These are phyloP conservation scores for Artemisiospiza belli DNA, from an alignment of 2,113 vertebrate genomes.

Conservation along the genomic window DNA sequence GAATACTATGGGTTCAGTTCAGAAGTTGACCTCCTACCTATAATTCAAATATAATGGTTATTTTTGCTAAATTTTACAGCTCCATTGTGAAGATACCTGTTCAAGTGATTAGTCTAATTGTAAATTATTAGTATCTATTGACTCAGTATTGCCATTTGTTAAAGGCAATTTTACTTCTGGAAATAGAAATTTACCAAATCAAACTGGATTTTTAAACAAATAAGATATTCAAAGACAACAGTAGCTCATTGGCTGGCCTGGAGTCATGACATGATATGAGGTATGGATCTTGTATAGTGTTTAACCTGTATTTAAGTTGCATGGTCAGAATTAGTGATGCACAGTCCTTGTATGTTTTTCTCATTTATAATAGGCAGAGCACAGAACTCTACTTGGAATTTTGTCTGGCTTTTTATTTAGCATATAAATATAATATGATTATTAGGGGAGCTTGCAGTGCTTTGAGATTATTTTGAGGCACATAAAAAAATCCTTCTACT, in stretches of 20 bases:
- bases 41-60: not conserved
- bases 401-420: not conserved
- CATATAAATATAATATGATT: not conserved
- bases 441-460: not conserved
- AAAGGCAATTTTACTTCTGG: not conserved
- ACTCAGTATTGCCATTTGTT: not conserved
- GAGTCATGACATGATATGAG: not conserved
- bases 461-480: not conserved
- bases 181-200: not conserved
- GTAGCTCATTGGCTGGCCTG: not conserved
- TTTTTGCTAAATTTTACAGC: not conserved
- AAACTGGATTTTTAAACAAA: not conserved
- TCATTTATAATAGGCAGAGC: not conserved
- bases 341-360: not conserved
- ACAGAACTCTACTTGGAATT: not conserved
- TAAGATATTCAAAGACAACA: not conserved
- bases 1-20: not conserved
- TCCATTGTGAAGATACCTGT: not conserved
- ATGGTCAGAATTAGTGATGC: not conserved
- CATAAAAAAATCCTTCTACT: not conserved
- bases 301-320: not conserved
- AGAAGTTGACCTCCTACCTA: not conserved
- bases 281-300: not conserved
- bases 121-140: not conserved
- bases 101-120: not conserved